Base-by-base conservation (phyloP, 2,797 vertebrate genomes). In the Triplophysa bombifrons region DNA sequence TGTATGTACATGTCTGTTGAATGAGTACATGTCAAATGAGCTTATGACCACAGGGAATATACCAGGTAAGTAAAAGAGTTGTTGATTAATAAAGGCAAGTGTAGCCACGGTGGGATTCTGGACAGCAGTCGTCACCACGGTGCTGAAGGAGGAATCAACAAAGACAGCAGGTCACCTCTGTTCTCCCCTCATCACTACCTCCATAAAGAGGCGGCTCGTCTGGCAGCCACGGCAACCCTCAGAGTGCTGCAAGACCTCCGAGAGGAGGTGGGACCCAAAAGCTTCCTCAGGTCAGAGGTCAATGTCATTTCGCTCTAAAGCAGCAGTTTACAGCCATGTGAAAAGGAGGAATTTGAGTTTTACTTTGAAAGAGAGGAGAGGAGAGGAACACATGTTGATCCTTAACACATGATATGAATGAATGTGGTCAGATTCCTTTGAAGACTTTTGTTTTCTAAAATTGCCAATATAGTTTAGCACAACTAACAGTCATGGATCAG, bases 181-280 rank as follows among this genome's bases (percentile, higher is more conserved):
- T 96, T 96, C 89, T 96, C 96, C 30, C 95, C 96, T 2, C 95
- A 96, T 83, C 93, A 96, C 82, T 90, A 89, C 81, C 92, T 96
- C 65, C 95, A 96, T 58, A 74, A 48, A 4, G 87, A 92, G 67
- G 95, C 96, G 0, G 94, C 94, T 1, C 48, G 70, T 12, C 84
- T 96, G 68, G 96, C 96, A 4, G 88, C 89, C 60, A 86, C 90
- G 61, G 95, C 95, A 78, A 95, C 96, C 3, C 82, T 93, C 69
- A 84, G 86, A 72, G 94, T 94, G 34, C 88, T 96, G 48, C 90
- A 82, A 84, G 93, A 95, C 87, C 91, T 96, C 74, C 83, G 93
- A 65, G 91, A 91, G 77, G 89, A 88, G 1, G 91, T 96, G 70
- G 94, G 94, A 19, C 88, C 88, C 69, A 83, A 76, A 8, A 86